Evolutionary conservation across 2,797 vertebrate species (phyloP), one percentile per base, ranked within the genome.

Genomic region (Coreius guichenoti): DNA sequence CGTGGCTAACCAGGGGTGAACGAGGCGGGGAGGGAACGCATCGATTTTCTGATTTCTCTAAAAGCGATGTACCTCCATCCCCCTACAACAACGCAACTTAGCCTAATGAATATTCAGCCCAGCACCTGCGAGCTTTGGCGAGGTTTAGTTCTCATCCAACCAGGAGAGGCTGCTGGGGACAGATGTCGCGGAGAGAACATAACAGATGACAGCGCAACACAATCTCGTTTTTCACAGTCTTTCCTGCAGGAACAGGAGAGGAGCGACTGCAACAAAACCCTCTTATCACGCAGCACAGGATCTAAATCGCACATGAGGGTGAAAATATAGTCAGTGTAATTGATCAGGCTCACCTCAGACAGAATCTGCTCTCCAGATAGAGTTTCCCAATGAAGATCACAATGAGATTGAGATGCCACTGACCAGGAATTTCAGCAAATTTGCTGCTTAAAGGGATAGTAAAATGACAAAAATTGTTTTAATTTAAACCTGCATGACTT

Each of bases 1-100:
- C 21, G 87, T 76, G 91, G 92, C 88, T 93, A 94, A 93, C 91
- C 91, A 90, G 61, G 70, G 86, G 74, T 80, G 79, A 85, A 82
- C 26, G 14, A 84, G 81, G 81, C 36, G 29, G 83, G 58, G 82
- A 87, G 72, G 65, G 76, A 84, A 72, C 47, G 39, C 86, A 91
- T 93, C 87, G 87, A 91, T 90, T 86, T 89, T 88, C 72, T 78
- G 81, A 87, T 84, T 84, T 84, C 86, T 87, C 68, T 58, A 63
- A 39, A 80, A 86, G 72, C 26, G 39, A 19, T 65, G 81, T 83
- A 81, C 83, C 82, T 47, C 83, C 80, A 74, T 87, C 86, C 83
- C 58, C 61, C 68, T 76, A 75, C 26, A 81, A 74, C 65, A 72
- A 80, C 63, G 19, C 45, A 36, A 26, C 65, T 23, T 58, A 19